These are phyloP conservation scores for Dryoscopus gambensis DNA, from an alignment of 2,113 vertebrate genomes.

Conservation along the genomic window DNA sequence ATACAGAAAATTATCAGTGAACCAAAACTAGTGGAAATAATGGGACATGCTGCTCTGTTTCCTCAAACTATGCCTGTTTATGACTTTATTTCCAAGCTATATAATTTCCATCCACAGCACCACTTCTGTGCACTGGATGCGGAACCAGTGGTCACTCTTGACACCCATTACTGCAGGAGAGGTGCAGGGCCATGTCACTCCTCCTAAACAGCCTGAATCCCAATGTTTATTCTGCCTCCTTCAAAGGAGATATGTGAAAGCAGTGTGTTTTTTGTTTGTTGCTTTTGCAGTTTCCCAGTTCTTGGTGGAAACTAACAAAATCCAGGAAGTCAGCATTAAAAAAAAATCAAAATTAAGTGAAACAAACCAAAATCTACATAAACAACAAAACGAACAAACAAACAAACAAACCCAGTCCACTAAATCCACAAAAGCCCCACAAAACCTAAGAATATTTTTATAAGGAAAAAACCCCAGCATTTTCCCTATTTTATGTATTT, in stretches of 20 bases:
- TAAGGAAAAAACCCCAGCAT: background rate
- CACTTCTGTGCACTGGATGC: background rate
- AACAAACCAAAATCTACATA: background rate
- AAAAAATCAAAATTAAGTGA: background rate
- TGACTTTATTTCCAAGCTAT: background rate
- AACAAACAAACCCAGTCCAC: background rate
- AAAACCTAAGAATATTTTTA: background rate
- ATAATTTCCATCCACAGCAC: background rate
- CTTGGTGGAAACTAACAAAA: background rate
- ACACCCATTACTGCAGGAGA: rapidly evolving
- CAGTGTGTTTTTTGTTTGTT: background rate
- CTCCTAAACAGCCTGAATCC: background rate
- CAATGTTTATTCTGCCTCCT: background rate
- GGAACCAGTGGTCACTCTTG: background rate
- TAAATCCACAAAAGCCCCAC: background rate
- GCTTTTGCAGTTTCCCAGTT: background rate
- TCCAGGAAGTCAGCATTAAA: background rate
- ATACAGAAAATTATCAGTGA: background rate
- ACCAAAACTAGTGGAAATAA: background rate
- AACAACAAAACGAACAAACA: background rate
- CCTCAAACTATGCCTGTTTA: background rate
- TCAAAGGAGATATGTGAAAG: background rate
- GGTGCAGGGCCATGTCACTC: rapidly evolving
- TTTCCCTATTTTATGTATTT: background rate
- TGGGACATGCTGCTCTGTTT: background rate